Conservation (phyloP, 37 sponge, comb jelly and placozoan species). For the Mnemiopsis leidyi region DNA sequence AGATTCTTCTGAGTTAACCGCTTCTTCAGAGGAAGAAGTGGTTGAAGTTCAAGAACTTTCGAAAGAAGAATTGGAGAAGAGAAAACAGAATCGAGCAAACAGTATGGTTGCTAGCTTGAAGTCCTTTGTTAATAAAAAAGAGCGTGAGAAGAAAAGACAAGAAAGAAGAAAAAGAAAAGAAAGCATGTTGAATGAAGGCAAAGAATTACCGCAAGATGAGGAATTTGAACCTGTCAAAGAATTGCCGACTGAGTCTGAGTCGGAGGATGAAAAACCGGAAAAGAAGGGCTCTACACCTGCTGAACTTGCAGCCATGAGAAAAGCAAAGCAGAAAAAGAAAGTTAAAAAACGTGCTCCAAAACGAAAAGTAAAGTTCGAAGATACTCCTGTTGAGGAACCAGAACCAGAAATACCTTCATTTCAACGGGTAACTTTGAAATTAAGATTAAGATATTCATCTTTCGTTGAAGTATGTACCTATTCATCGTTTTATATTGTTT, state of each 20-base stretch:
- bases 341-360: background rate
- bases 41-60: background rate
- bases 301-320: background rate
- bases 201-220: background rate
- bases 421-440: background rate
- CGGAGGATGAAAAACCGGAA: background rate
- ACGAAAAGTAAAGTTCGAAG: background rate
- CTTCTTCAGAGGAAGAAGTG: background rate
- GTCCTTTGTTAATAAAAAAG: background rate
- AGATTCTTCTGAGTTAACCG: background rate
- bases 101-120: background rate
- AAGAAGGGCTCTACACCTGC: background rate
- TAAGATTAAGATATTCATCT: background rate
- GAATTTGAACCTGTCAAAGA: background rate
- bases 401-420: constrained; percentile 19
- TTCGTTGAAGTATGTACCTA: background rate
- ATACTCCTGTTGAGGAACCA: background rate
- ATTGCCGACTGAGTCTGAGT: background rate
- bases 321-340: background rate
- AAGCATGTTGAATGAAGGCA: background rate
- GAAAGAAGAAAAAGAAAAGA: background rate
- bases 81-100: background rate
- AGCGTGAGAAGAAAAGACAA: background rate
- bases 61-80: background rate
- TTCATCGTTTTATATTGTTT: no score